Evolutionary conservation across 2,888 invertebrate genomes (phyloP), one percentile per base, ranked within the genome.

Genomic region (Drosophila mettleri): DNA sequence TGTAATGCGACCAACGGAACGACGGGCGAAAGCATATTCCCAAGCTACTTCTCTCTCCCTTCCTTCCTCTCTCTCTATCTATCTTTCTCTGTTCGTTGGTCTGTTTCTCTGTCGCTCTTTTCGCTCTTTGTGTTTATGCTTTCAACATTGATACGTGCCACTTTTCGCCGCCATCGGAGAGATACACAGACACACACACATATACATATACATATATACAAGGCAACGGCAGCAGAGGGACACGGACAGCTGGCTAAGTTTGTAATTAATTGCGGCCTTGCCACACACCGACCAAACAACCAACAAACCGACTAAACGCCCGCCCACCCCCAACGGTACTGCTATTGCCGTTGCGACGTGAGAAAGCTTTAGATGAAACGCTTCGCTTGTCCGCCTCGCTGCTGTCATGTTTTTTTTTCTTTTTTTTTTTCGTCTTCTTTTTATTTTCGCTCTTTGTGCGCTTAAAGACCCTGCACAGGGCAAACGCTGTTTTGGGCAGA

Each of bases 201-300:
- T 18, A 61, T 20, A 53, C 33, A 65, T 29, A 66, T 39, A 65
- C 16, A 46, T 1, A 41, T 34, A 36, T 10, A 16, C 27, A 38
- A 8, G 24, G 27, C 60, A 55, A 10, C n/a, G 24, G 49, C 64
- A 60, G 55, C 62, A 65, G 69, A 54, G 85, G 68, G 60, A 73
- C 76, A 76, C 62, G 67, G 82, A 67, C 73, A 85, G 70, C 82
- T 85, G 82, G 71, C 83, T 74, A 81, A 85, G 88, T 82, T 87
- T 82, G 88, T 83, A 77, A 88, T 88, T 88, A 83, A 83, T 83
- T 88, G 86, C 86, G 88, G 88, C 88, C 88, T 88, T 88, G 88
- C 74, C 76, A 68, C 55, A 75, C 75, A 69, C 70, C 52, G 24
- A 51, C 49, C 33, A n/a, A 16, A 27, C 18, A 14, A 38, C 39